phyloP scores from a whole-genome alignment of 2,888 invertebrate species.

The Lasioglossum villosulum region DNA sequence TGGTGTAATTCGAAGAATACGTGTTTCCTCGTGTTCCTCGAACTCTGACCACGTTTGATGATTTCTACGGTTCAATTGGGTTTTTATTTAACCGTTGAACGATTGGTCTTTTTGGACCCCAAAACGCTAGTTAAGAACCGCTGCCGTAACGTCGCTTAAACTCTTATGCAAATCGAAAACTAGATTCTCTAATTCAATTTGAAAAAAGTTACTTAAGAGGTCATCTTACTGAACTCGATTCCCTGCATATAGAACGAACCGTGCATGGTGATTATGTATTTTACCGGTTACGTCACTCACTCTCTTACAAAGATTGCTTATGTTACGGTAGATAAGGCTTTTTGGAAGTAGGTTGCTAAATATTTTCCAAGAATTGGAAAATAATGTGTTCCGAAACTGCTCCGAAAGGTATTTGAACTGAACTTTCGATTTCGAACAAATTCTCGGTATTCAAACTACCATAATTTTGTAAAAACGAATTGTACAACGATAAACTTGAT shows the following conservation, averaged over 20 bases:
- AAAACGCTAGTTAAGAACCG: background rate
- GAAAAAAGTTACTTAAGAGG: background rate
- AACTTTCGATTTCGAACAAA: background rate
- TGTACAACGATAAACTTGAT: background rate
- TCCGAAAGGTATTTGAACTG: background rate
- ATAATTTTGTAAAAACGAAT: background rate
- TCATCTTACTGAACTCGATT: background rate
- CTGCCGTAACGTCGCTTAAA: background rate
- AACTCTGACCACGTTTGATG: background rate
- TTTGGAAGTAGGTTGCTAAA: background rate
- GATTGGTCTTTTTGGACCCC: no score
- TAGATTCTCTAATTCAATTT: conserved; percentile 1
- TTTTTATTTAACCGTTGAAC: conserved; percentile 1
- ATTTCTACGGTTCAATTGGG: background rate
- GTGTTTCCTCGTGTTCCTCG: background rate
- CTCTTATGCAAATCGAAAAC: background rate
- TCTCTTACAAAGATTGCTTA: conserved; percentile 15
- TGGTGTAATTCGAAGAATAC: background rate
- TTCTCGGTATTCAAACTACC: background rate
- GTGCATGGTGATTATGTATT: conserved; percentile 5
- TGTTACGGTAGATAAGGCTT: background rate
- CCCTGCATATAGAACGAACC: conserved; percentile 12
- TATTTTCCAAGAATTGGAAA: background rate
- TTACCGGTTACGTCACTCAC: background rate
- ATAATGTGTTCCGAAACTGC: background rate